Evolutionary conservation across 2,888 invertebrate species (phyloP).

Genomic region (Nasonovia ribisnigri): DNA sequence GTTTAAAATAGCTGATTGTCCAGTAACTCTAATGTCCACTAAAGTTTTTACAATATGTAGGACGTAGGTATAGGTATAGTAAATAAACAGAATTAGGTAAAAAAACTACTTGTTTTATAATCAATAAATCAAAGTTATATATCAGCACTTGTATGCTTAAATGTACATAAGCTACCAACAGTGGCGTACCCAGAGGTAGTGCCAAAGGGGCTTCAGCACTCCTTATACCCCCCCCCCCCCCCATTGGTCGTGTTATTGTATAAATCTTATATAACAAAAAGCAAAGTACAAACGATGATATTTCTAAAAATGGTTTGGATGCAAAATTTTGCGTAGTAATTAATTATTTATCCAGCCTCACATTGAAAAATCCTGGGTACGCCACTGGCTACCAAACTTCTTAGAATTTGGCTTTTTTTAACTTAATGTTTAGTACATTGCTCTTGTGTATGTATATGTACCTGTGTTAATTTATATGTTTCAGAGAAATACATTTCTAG

Average conservation of each 20-base stretch:
- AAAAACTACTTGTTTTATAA: not conserved
- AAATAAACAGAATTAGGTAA: not conserved
- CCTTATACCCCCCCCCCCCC: too few relatives aligned
- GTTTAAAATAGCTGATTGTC: not conserved
- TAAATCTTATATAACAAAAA: too few relatives aligned
- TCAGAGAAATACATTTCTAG: not conserved
- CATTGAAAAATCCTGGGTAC: too few relatives aligned
- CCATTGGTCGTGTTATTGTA: too few relatives aligned
- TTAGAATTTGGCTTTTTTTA: not conserved
- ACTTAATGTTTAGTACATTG: not conserved
- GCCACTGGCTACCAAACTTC: not conserved
- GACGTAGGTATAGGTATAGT: not conserved
- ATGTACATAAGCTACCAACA: not conserved
- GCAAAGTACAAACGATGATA: too few relatives aligned
- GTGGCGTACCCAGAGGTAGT: too few relatives aligned
- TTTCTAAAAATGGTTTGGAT: too few relatives aligned
- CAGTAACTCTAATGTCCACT: not conserved
- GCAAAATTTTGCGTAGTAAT: too few relatives aligned
- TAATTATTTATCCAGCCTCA: too few relatives aligned
- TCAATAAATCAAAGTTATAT: constrained; percentile 20
- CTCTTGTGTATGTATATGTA: not conserved
- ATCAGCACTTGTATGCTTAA: not conserved
- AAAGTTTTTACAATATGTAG: not conserved
- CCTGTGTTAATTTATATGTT: constrained; percentile 9
- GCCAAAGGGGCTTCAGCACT: too few relatives aligned